A percentile compares a stretch with the other conserved stretches of the same genome.
Evolutionary conservation across 1,140 invertebrate genomes (phyloP).

Genomic region (Drosophila varians): DNA sequence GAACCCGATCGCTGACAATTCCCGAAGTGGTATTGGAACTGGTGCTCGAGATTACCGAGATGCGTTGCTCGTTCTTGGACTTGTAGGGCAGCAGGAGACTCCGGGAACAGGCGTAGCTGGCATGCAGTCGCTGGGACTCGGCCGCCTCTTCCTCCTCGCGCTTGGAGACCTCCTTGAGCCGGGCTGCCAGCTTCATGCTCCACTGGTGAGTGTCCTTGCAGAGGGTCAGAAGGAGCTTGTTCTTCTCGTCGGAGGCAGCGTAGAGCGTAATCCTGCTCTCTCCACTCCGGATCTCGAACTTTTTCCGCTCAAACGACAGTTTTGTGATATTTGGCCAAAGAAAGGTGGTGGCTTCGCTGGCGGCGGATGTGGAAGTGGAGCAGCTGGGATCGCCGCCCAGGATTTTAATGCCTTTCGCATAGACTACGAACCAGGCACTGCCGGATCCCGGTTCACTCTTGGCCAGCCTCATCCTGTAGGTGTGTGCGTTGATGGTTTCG

Average conservation of each 20-base stretch:
- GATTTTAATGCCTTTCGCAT: constrained; percentile 93
- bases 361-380: constrained; percentile 37
- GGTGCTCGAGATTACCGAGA: constrained; percentile 95
- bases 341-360: constrained; percentile 88
- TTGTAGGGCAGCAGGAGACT: constrained; percentile 86
- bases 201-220: constrained; percentile 97
- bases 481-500: constrained; percentile 95
- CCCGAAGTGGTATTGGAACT: constrained; percentile 97
- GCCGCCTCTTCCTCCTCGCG: constrained; percentile 88
- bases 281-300: constrained; percentile 96
- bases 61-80: constrained; percentile 90
- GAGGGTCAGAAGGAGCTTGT: constrained; percentile 93
- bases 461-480: constrained; percentile 92
- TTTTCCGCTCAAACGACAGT: constrained; percentile 97
- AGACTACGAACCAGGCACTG: constrained; percentile 91
- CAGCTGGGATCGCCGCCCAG: constrained; percentile 84
- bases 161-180: constrained; percentile 90
- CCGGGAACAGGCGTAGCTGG: constrained; percentile 88
- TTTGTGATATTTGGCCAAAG: constrained; percentile 97
- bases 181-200: constrained; percentile 94
- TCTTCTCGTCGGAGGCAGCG: constrained; percentile 95
- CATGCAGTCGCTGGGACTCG: constrained; percentile 84
- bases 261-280: constrained; percentile 95
- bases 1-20: constrained; percentile 96
- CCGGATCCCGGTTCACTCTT: constrained; percentile 91